Percentiles rank a stretch among this genome's conserved stretches.
phyloP scores from a whole-genome alignment of 2,888 invertebrate genomes.

The Tetrapedia diversipes region DNA sequence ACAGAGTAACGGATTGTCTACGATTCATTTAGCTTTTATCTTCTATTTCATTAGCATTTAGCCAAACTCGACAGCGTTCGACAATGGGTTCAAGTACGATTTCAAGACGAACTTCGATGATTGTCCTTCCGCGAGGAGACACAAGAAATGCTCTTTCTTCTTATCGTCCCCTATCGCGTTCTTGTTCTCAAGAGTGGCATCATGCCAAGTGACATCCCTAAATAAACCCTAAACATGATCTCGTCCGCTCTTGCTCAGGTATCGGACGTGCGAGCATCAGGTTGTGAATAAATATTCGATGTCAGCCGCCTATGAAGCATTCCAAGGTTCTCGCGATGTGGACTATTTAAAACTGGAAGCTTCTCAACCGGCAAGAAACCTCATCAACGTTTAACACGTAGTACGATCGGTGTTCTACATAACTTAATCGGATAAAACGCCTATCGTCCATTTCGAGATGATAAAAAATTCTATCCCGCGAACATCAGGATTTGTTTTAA shows the following conservation, averaged over 20 bases:
- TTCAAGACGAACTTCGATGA: conserved; percentile 1
- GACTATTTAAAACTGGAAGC: neutral
- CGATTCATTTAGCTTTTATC: neutral
- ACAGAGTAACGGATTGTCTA: too few species aligned
- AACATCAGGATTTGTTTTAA: neutral
- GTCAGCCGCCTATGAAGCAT: conserved; percentile 6
- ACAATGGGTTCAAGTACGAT: neutral
- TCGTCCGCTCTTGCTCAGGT: conserved; percentile 35
- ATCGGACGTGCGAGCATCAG: conserved; percentile 54
- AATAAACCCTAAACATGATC: conserved; percentile 53
- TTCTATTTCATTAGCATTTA: neutral
- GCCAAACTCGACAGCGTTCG: neutral
- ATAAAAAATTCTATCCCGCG: neutral
- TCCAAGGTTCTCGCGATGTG: neutral
- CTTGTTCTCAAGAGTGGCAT: conserved; percentile 56
- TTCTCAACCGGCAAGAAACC: neutral
- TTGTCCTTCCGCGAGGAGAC: neutral
- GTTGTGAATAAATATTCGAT: conserved; percentile 49
- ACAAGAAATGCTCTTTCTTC: neutral
- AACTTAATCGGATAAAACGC: conserved; percentile 14
- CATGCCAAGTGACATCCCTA: conserved; percentile 64
- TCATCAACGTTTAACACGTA: conserved; percentile 2
- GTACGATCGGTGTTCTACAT: conserved; percentile 12
- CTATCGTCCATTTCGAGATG: neutral
- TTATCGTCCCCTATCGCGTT: conserved; percentile 17